A percentile compares a stretch with the other conserved stretches of the same genome.
These are phyloP conservation scores for Pituophis catenifer DNA, from an alignment of 2,113 vertebrate species.

Conservation along the genomic window DNA sequence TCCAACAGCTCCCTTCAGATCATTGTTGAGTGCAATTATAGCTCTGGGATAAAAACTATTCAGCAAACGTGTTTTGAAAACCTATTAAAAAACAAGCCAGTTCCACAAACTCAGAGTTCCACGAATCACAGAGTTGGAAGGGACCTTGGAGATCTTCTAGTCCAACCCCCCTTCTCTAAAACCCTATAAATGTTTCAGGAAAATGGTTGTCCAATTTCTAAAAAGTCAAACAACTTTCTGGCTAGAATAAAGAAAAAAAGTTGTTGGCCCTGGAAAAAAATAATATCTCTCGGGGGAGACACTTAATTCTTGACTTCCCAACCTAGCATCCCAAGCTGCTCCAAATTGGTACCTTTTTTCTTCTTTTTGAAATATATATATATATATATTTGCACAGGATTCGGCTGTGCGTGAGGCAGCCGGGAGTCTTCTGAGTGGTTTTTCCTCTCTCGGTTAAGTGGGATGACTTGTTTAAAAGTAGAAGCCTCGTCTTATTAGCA, in stretches of 20 bases:
- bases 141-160: neutral
- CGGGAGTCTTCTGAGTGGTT: neutral
- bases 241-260: neutral
- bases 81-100: neutral
- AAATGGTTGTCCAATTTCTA: neutral
- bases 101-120: neutral
- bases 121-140: neutral
- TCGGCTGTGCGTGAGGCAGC: neutral
- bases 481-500: conserved; percentile 24
- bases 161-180: too few species aligned
- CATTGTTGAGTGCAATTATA: too few species aligned
- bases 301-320: neutral
- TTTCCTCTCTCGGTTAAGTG: conserved; percentile 33
- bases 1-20: too few species aligned
- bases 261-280: neutral
- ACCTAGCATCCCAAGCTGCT: neutral
- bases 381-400: neutral
- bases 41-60: too few species aligned
- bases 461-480: conserved; percentile 50
- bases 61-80: too few species aligned
- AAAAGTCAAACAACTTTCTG: neutral
- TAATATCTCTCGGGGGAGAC: neutral
- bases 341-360: neutral
- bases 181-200: too few species aligned
- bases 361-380: too few species aligned